These are phyloP conservation scores for Agonum fuliginosum DNA, from an alignment of 2,888 invertebrate genomes.

Conservation along the genomic window DNA sequence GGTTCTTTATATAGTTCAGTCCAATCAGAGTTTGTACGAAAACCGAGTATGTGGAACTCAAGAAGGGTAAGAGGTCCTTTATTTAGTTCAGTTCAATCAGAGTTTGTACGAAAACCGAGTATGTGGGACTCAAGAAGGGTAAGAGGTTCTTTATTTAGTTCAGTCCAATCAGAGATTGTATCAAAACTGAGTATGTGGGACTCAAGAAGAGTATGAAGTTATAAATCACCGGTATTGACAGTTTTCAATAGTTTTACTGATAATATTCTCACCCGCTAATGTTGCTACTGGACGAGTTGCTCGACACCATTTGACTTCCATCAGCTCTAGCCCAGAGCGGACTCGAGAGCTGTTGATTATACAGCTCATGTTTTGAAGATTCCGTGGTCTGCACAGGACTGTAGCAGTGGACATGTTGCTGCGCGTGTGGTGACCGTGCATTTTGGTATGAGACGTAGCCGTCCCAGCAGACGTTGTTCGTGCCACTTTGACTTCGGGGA, in stretches of 20 bases:
- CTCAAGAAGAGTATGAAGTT: too few species aligned
- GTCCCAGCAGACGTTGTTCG: constrained; percentile 73
- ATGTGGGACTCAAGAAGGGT: too few species aligned
- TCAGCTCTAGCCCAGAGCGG: constrained; percentile 61
- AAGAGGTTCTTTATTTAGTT: too few species aligned
- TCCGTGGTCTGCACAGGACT: constrained; percentile 66
- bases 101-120: too few species aligned
- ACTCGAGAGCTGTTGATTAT: constrained; percentile 63
- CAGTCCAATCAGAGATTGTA: too few species aligned
- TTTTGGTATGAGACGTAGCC: constrained; percentile 68
- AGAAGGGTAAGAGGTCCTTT: too few species aligned
- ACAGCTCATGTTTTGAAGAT: constrained; percentile 61
- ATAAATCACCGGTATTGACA: too few species aligned
- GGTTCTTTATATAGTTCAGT: too few species aligned
- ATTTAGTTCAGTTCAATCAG: too few species aligned
- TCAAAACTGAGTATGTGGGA: too few species aligned
- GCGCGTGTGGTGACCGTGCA: constrained; percentile 60
- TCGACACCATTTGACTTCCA: constrained; percentile 68
- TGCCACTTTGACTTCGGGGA: constrained; percentile 80
- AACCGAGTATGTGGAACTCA: too few species aligned
- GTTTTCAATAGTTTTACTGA: constrained; percentile 47
- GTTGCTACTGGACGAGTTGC: constrained; percentile 69
- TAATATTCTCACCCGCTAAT: constrained; percentile 69
- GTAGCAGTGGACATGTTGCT: constrained; percentile 53
- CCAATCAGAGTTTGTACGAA: too few species aligned